Evolutionary conservation across 2,113 vertebrate species (phyloP), one percentile per base, ranked within the genome.

Genomic region (Tragelaphus buxtoni): DNA sequence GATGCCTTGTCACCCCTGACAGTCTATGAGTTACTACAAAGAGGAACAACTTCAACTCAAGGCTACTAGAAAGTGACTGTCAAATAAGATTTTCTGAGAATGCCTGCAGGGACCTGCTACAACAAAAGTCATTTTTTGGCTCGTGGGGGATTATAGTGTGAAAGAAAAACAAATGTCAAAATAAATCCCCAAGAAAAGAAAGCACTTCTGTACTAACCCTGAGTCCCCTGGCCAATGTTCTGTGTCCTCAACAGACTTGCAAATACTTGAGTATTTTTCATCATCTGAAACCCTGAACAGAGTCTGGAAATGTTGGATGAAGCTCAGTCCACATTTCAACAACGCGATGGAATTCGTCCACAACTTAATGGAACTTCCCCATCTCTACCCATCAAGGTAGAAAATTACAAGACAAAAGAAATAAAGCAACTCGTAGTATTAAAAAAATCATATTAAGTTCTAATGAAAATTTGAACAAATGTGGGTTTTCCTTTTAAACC

Each of bases 101-200:
- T 96, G 79, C 72, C 96, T 94, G 80, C 6, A 74, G 95, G 85
- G 95, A 97, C 60, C 63, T 97, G 94, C 97, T 97, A 97, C 20
- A 97, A 94, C 79, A 97, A 94, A 98, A 98, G 96, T 72, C 56
- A 49, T 90, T 93, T 95, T 97, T 96, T 47, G 94, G 69, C 74
- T 97, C 92, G 4, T 97, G 97, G 74, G 83, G 85, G 86, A 97
- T 98, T 98, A 98, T 24, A 92, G 53, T 97, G 56, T 96, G 93
- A 98, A 98, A 97, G 63, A 92, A 98, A 98, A 98, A 97, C 94
- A 97, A 98, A 98, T 88, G 97, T 98, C 95, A 97, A 93, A 96
- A 93, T 96, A 98, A 98, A 98, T 97, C 95, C 96, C 91, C 51
- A 69, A 63, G 95, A 82, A 35, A 95, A 98, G 95, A 98, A 96